Conservation (phyloP, 2,113 vertebrate species). For the Collichthys lucidus region DNA sequence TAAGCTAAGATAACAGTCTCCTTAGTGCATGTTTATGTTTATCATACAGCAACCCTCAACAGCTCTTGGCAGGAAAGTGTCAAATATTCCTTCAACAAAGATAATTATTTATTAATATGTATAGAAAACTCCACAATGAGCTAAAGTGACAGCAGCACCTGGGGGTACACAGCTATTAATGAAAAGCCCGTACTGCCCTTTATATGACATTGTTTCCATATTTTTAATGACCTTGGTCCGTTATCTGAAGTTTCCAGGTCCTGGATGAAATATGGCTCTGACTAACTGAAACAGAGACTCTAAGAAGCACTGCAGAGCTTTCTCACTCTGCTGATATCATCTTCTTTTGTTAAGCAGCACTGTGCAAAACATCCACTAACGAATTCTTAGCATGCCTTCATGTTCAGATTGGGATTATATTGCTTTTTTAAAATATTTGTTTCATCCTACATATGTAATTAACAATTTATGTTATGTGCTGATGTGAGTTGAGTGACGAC, state of each 20-base stretch:
- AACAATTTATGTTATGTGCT: neutral
- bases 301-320: constrained; percentile 5
- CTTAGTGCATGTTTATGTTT: neutral
- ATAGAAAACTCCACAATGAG: neutral
- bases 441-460: neutral
- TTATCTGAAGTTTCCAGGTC: constrained; percentile 10
- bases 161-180: neutral
- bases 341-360: neutral
- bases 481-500: neutral
- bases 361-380: neutral
- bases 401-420: neutral
- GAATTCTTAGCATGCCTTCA: neutral
- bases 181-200: neutral
- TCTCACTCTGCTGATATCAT: constrained; percentile 16
- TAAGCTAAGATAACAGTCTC: neutral
- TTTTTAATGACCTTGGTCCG: neutral
- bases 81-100: constrained; percentile 9
- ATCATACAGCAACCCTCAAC: neutral
- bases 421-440: neutral
- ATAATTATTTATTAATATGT: neutral
- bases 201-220: neutral
- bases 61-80: constrained; percentile 8
- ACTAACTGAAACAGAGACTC: neutral
- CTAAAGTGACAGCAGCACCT: neutral
- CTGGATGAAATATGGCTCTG: constrained; percentile 25